Evolutionary conservation across 2,888 invertebrate genomes (phyloP), one percentile per base, ranked within the genome.

Genomic region (Stenchaetothrips biformis): DNA sequence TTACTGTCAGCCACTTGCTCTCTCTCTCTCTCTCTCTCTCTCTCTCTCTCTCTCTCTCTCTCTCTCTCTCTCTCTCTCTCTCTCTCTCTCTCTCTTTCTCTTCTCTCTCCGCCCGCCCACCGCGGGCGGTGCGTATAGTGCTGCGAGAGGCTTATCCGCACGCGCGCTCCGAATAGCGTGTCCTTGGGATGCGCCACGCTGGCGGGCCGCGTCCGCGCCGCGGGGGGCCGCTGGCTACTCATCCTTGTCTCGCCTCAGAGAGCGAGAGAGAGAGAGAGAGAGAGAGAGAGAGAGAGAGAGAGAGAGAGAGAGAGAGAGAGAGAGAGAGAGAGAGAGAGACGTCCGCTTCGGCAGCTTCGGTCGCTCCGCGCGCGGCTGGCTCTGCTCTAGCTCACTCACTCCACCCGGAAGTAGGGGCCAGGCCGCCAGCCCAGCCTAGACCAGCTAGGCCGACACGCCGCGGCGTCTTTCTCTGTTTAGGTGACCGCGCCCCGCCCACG

Each of bases 391-490:
- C 67, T 74, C 67, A 74, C 21, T 74, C 37, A 37, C 53, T 53
- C 67, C 9, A 67, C 67, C 67, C 67, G 67, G 67, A 74, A 74
- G 67, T 25, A 37, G 37, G 2, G 37, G 37, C 37, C 37, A 37
- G 37, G 37, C 37, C 37, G 37, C 37, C 37, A 37, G 37, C 13
- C 53, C 3, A 16, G 13, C 53, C 53, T 16, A n/a, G n/a, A n/a
- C n/a, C n/a, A n/a, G n/a, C n/a, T n/a, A n/a, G n/a, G n/a, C n/a
- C n/a, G n/a, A n/a, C n/a, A n/a, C n/a, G n/a, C n/a, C n/a, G n/a
- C n/a, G n/a, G n/a, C n/a, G n/a, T 74, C 67, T 74, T 74, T 74
- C 67, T 25, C 67, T 74, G 67, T 74, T 74, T 74, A 21, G 67
- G 67, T 74, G 67, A 7, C 67, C 67, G 21, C 37, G 37, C 37